phyloP scores from a whole-genome alignment of 1,140 invertebrate genomes.

The Solenopsis fugax region DNA sequence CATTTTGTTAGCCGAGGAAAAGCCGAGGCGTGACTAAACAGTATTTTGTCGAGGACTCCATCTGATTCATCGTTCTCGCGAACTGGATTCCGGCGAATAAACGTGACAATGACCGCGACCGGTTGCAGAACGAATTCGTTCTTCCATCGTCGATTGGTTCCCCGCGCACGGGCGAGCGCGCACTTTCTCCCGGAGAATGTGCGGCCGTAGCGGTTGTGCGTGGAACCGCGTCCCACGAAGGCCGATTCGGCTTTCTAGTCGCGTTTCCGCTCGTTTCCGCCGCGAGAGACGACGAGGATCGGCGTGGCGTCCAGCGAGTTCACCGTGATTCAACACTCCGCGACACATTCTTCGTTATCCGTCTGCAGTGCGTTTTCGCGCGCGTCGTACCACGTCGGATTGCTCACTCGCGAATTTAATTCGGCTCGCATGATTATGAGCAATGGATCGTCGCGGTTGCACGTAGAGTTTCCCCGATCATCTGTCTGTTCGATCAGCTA shows the following conservation, averaged over 20 bases:
- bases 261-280: constrained; percentile 44
- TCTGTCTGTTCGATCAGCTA: neutral
- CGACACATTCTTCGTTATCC: neutral
- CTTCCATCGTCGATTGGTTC: constrained; percentile 28
- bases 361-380: neutral
- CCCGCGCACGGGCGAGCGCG: neutral
- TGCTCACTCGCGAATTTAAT: neutral
- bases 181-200: constrained; percentile 53
- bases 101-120: constrained; percentile 31
- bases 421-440: constrained; percentile 20
- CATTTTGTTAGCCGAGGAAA: neutral
- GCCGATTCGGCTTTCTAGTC: constrained; percentile 54
- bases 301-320: neutral
- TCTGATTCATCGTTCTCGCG: neutral
- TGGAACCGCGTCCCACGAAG: constrained; percentile 42
- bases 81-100: constrained; percentile 36
- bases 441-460: neutral
- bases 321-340: neutral
- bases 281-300: neutral
- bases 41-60: neutral
- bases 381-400: neutral
- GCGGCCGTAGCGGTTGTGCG: constrained; percentile 1
- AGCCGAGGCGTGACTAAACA: neutral
- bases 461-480: neutral
- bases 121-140: constrained; percentile 2